A percentile compares a stretch with the other conserved stretches of the same genome.
Evolutionary conservation across 2,797 vertebrate species (phyloP).

Genomic region (Molossus molossus): DNA sequence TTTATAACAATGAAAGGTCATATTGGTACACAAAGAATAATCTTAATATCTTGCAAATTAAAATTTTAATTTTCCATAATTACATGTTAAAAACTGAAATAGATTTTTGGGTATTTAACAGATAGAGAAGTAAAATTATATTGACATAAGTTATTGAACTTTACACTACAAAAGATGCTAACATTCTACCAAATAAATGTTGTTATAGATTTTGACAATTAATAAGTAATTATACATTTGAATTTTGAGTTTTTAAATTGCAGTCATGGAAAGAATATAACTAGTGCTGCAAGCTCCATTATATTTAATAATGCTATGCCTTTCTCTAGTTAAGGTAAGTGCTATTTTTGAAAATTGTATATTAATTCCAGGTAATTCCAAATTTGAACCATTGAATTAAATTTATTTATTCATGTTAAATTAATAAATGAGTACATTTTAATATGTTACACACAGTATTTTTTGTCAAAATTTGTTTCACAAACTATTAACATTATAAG

Average conservation of each 20-base stretch:
- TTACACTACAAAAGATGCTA: not conserved
- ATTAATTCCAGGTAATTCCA: not conserved
- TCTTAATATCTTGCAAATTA: not conserved
- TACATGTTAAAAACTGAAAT: not conserved
- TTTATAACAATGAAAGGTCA: not conserved
- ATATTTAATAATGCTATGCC: conserved; percentile 47
- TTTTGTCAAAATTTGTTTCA: not conserved
- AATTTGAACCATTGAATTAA: conserved; percentile 71
- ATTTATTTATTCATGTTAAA: conserved; percentile 78
- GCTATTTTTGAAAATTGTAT: not conserved
- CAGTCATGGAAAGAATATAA: not conserved
- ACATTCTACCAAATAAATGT: not conserved
- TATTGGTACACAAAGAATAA: not conserved
- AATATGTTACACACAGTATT: not conserved
- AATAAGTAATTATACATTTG: conserved; percentile 71
- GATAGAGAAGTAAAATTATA: not conserved
- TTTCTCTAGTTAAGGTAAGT: conserved; percentile 65
- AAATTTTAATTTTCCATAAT: conserved; percentile 39
- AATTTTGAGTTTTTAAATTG: conserved; percentile 78
- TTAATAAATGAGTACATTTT: conserved; percentile 69
- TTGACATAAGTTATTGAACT: conserved; percentile 52
- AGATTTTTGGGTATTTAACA: accelerated
- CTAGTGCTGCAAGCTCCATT: conserved; percentile 63
- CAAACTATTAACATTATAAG: not conserved
- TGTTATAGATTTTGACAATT: not conserved